Evolutionary conservation across 2,888 invertebrate species (phyloP).

Genomic region (Drosophila acutilabella): DNA sequence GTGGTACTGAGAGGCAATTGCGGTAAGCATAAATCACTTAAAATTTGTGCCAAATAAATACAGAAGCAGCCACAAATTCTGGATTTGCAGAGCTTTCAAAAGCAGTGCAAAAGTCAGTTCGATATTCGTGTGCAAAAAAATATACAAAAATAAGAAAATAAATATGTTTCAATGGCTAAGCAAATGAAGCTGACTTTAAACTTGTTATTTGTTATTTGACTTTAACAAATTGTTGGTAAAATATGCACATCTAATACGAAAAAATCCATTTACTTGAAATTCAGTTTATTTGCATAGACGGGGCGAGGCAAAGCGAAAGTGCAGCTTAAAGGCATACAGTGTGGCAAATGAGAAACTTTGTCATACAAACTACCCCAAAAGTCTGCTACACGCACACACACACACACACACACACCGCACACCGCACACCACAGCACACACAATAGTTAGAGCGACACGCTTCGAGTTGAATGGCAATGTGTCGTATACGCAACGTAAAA

Average conservation of each 20-base stretch:
- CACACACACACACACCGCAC: conserved; percentile 1
- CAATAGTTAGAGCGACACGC: conserved; percentile 47
- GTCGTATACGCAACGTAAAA: conserved; percentile 79
- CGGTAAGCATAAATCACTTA: conserved; percentile 78
- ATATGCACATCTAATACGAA: conserved; percentile 5
- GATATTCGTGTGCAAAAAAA: conserved; percentile 22
- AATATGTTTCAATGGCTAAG: conserved; percentile 53
- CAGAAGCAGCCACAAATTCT: conserved; percentile 67
- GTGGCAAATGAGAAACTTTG: conserved; percentile 70
- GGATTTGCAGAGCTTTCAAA: conserved; percentile 48
- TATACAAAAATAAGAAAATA: conserved; percentile 8
- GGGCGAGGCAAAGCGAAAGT: conserved; percentile 53
- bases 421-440: conserved; percentile 10
- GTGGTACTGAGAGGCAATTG: conserved; percentile 61
- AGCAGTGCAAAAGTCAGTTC: conserved; percentile 57
- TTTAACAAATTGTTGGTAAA: conserved; percentile 12
- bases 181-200: conserved; percentile 51
- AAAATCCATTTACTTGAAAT: conserved; percentile 1
- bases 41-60: conserved; percentile 81
- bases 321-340: conserved; percentile 69
- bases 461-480: conserved; percentile 67
- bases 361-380: conserved; percentile 39
- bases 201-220: conserved; percentile 21
- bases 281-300: conserved; percentile 3
- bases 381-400: conserved; percentile 4